Evolutionary conservation across 2,888 invertebrate species (phyloP), one percentile per base, ranked within the genome.

Genomic region (Ctena decussata): DNA sequence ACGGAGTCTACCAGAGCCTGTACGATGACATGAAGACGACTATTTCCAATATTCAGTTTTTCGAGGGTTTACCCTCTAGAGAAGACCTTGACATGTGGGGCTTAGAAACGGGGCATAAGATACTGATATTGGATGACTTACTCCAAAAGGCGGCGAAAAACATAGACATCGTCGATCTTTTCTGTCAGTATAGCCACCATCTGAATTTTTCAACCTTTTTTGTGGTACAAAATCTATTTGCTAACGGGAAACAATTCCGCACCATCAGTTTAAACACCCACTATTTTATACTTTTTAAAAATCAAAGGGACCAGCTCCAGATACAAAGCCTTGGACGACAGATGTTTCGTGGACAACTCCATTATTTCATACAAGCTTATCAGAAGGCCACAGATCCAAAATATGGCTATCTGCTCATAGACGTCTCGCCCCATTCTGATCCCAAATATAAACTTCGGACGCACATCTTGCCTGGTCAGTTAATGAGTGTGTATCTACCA

Each of bases 191-290:
- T 21, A 60, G 83, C 35, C 90, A 90, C 57, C 85, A 90, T 69
- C 78, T 65, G 0, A 83, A 85, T 35, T 80, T 80, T 30, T 86
- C 78, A 53, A 84, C 84, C 39, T n/a, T 90, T 60, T 84, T 88
- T 30, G 80, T 88, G 32, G 81, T 81, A 39, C 87, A 89, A 77
- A 85, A 89, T 71, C 57, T 78, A 1, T 89, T 82, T 80, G 74
- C 73, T 24, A 73, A 74, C 1, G 86, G 86, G 41, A 37, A 74
- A 30, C 82, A 78, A 71, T 84, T 87, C 49, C 80, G 89, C 8
- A 85, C 87, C 39, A 89, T 89, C 2, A 76, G 84, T 65, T 39
- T 89, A 1, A 89, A 89, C 70, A 87, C 85, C 0, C 86, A 86
- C 37, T 90, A 87, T 73, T 84, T 87, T 72, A 70, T 87, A 75